Evolutionary conservation across 2,113 vertebrate genomes (phyloP), one percentile per base, ranked within the genome.

Genomic region (Dryoscopus gambensis): DNA sequence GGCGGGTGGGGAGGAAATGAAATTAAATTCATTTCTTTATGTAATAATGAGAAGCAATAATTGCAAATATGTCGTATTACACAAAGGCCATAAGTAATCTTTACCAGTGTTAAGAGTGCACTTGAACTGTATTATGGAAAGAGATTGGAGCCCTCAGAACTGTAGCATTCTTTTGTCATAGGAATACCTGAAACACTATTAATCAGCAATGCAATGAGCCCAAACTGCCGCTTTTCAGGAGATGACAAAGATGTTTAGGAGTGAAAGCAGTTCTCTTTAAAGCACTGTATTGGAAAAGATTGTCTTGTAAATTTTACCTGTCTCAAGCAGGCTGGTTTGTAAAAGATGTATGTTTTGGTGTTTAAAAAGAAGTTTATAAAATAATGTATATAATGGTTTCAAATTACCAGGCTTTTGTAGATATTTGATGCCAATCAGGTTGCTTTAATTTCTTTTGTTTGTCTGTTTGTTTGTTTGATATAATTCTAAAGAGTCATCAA

Each of bases 361-460:
- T 98, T 98, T 92, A 96, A 98, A 94, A 98, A 97, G 84, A 98
- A 97, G 92, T 98, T 98, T 99, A 98, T 99, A 99, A 98, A 98
- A 96, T 97, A 97, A 97, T 99, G 99, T 99, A 99, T 96, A 99
- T 99, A 99, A 96, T 97, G 98, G 97, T 98, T 99, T 98, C 97
- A 97, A 98, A 97, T 98, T 97, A 96, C 97, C 97, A 97, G 97
- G 97, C 98, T 98, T 99, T 99, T 99, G 98, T 99, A 99, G 98
- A 99, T 99, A 99, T 97, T 97, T 97, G 98, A 98, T 97, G 98
- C 97, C 98, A 98, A 97, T 98, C 97, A 97, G 91, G 97, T 98
- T 82, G 97, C 98, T 98, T 97, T 98, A 92, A 97, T 97, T 97
- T 97, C 86, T 68, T 95, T 97, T 97, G 22, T 70, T 98, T 95